These are phyloP conservation scores for Piliocolobus tephrosceles DNA, from an alignment of 2,113 vertebrate genomes.

Conservation along the genomic window DNA sequence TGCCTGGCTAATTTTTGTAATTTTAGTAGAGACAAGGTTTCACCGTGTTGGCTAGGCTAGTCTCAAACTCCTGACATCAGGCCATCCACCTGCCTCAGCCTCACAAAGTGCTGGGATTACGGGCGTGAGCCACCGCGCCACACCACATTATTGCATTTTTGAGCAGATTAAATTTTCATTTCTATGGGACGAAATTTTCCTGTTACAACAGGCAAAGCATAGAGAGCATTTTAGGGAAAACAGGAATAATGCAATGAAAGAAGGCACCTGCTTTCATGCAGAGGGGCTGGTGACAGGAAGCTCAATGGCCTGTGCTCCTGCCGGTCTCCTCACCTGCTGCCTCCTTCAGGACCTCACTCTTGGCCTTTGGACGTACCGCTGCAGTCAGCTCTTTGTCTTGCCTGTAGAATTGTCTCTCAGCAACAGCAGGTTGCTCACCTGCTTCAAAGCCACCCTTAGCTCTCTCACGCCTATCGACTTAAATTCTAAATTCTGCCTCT, in stretches of 20 bases:
- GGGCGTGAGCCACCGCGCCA: too few relatives aligned
- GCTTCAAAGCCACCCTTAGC: background rate
- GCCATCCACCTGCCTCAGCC: too few relatives aligned
- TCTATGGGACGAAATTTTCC: background rate
- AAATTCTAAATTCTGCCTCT: background rate
- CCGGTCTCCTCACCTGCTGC: fast-evolving
- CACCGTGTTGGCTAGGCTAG: too few relatives aligned
- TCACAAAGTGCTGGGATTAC: too few relatives aligned
- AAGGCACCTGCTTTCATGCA: background rate
- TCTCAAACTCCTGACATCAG: too few relatives aligned
- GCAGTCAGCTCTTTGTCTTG: fast-evolving
- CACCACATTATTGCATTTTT: background rate
- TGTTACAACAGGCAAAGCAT: background rate
- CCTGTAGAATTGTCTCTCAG: background rate
- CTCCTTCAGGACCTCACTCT: background rate
- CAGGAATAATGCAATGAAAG: background rate
- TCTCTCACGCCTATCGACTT: background rate
- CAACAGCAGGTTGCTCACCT: background rate
- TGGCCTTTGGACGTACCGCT: fast-evolving
- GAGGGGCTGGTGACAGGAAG: background rate
- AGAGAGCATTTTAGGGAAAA: background rate
- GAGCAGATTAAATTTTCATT: background rate
- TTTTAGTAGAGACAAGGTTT: too few relatives aligned
- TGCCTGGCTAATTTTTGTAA: too few relatives aligned
- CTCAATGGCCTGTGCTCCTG: fast-evolving